Evolutionary conservation across 2,797 vertebrate genomes (phyloP), one percentile per base, ranked within the genome.

Genomic region (Crenuchus spilurus): DNA sequence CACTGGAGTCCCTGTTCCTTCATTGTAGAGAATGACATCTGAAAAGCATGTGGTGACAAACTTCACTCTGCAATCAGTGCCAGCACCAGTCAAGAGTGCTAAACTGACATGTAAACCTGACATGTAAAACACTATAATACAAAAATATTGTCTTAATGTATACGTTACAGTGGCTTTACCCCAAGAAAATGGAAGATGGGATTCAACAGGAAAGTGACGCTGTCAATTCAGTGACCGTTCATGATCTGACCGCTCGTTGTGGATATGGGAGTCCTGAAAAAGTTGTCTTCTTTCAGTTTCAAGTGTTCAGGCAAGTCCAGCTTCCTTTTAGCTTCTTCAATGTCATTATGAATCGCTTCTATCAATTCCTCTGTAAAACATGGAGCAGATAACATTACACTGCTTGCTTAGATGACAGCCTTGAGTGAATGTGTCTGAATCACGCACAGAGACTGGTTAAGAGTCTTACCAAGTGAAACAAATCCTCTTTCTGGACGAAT

Each of bases 401-500:
- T 22, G 39, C 11, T 3, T 28, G 24, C 2, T 5, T 3, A 35
- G 33, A 35, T 35, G 8, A 35, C n/a, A n/a, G n/a, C n/a, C n/a
- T n/a, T n/a, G n/a, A n/a, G n/a, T n/a, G n/a, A n/a, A n/a, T n/a
- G n/a, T n/a, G n/a, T n/a, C n/a, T n/a, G n/a, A n/a, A n/a, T n/a
- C n/a, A n/a, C n/a, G n/a, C n/a, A n/a, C n/a, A n/a, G n/a, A n/a
- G n/a, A n/a, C n/a, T n/a, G 3, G 9, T 24, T 2, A 44, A 8
- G 9, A 3, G 20, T 85, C 90, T 83, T 90, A 98, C 98, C 96
- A 68, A 99, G 84, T 7, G 96, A 97, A 82, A 90, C 81, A 74
- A 91, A 99, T 88, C 94, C 95, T 84, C 89, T 96, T 88, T 99
- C 98, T 0, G 96, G 95, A 82, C 98, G 93, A 87, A 99, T 96